Evolutionary conservation across 1,140 invertebrate genomes (phyloP).

Genomic region (Bathynomus jamesi): DNA sequence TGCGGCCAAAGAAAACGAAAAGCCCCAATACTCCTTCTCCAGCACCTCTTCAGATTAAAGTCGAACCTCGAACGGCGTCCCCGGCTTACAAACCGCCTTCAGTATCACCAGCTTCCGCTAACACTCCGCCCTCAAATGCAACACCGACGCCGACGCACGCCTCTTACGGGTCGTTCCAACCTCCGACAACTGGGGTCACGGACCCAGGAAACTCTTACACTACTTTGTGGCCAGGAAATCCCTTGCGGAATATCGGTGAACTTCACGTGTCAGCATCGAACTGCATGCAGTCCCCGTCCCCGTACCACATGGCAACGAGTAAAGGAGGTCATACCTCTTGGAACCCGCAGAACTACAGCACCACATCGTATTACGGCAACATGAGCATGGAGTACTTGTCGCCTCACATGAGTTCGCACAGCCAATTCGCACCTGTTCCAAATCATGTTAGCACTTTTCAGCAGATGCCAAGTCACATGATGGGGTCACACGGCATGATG

Average conservation of each 20-base stretch:
- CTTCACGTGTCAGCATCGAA: conserved; percentile 28
- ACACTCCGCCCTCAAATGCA: conserved; percentile 28
- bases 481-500: conserved; percentile 29
- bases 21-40: conserved; percentile 33
- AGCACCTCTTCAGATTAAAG: conserved; percentile 28
- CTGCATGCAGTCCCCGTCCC: conserved; percentile 28
- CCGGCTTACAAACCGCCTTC: conserved; percentile 35
- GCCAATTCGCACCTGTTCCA: conserved; percentile 21
- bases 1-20: conserved; percentile 36
- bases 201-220: conserved; percentile 25
- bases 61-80: conserved; percentile 24
- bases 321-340: conserved; percentile 26
- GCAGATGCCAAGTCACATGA: conserved; percentile 26
- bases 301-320: conserved; percentile 20
- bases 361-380: conserved; percentile 38
- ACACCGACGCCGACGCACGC: conserved; percentile 30
- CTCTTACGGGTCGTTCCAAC: conserved; percentile 25
- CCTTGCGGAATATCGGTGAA: conserved; percentile 22
- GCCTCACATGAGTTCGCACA: conserved; percentile 27
- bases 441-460: conserved; percentile 25
- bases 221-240: conserved; percentile 22
- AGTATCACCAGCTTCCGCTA: conserved; percentile 31
- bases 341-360: conserved; percentile 27
- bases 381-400: conserved; percentile 36
- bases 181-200: conserved; percentile 12